Conservation (phyloP, 92 coral and sea anemone genomes). For the Phenganax stokvisi region DNA sequence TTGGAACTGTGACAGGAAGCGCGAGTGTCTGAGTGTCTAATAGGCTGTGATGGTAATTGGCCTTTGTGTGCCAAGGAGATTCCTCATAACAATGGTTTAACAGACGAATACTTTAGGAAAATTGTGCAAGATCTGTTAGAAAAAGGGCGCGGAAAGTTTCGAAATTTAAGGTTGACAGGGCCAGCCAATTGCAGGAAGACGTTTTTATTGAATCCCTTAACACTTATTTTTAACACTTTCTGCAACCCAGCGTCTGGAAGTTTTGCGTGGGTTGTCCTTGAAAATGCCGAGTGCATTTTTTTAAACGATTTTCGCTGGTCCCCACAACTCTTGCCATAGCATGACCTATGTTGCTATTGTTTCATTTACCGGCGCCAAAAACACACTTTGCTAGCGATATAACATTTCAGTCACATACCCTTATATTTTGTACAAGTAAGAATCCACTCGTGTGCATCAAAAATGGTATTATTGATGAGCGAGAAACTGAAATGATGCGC, state of each 20-base stretch:
- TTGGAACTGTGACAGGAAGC: slow-evolving; percentile 45
- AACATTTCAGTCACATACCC: background rate
- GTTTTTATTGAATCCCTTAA: slow-evolving; percentile 29
- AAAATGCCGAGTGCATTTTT: slow-evolving; percentile 19
- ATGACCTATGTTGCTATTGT: slow-evolving; percentile 19
- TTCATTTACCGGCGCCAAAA: slow-evolving; percentile 43
- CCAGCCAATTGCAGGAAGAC: slow-evolving; percentile 34
- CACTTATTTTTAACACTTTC: slow-evolving; percentile 28
- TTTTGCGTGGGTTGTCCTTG: slow-evolving; percentile 39
- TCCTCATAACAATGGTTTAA: slow-evolving; percentile 24
- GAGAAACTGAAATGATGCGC: slow-evolving; percentile 29
- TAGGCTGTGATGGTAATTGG: slow-evolving; percentile 42
- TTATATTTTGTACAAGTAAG: slow-evolving; percentile 15
- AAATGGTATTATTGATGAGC: slow-evolving; percentile 13
- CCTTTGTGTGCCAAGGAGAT: slow-evolving; percentile 31
- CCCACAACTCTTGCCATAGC: slow-evolving; percentile 36
- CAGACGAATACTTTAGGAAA: slow-evolving; percentile 5
- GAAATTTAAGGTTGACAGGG: slow-evolving; percentile 36
- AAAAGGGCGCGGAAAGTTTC: slow-evolving; percentile 44
- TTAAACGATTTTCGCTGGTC: slow-evolving; percentile 33
- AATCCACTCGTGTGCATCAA: background rate
- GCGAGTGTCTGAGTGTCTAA: slow-evolving; percentile 1
- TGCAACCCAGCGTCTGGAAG: slow-evolving; percentile 33
- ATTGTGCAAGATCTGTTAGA: slow-evolving; percentile 24
- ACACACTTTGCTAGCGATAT: slow-evolving; percentile 27